Evolutionary conservation across 2,888 invertebrate genomes (phyloP).

Genomic region (Acanthococcus lagerstroemiae): DNA sequence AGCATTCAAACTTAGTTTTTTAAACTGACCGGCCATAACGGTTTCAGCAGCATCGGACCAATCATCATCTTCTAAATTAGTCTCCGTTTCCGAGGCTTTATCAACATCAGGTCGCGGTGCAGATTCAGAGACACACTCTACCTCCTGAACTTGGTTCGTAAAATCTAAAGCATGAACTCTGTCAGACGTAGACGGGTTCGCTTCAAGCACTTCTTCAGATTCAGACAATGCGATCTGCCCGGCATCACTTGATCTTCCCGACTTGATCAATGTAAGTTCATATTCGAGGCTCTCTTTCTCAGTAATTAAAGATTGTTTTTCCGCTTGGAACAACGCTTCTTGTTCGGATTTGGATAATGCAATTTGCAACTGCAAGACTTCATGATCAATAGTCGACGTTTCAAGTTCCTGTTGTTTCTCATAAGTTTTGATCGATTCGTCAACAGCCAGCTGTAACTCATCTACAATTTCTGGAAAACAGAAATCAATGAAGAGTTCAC

Average conservation of each 20-base stretch:
- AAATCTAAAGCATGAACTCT: too few species aligned
- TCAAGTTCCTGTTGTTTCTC: background rate
- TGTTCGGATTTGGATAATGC: background rate
- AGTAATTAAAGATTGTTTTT: background rate
- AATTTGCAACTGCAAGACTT: background rate
- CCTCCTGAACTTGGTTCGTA: too few species aligned
- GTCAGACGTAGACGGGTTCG: background rate
- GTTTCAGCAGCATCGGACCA: too few species aligned
- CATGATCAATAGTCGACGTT: background rate
- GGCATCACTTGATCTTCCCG: too few species aligned
- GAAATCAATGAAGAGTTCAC: background rate
- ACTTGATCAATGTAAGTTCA: background rate
- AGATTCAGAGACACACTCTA: too few species aligned
- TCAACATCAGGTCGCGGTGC: too few species aligned
- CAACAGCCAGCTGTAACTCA: background rate
- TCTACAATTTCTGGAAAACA: background rate
- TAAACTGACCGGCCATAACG: too few species aligned
- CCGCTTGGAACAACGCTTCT: background rate
- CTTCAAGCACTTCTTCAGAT: background rate
- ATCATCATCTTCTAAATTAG: too few species aligned
- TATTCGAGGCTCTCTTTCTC: background rate
- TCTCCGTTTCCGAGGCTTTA: too few species aligned
- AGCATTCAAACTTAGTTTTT: too few species aligned
- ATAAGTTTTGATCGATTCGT: background rate
- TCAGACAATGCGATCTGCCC: background rate